Evolutionary conservation across 2,888 invertebrate genomes (phyloP), one percentile per base, ranked within the genome.

Genomic region (Agriopis marginaria): DNA sequence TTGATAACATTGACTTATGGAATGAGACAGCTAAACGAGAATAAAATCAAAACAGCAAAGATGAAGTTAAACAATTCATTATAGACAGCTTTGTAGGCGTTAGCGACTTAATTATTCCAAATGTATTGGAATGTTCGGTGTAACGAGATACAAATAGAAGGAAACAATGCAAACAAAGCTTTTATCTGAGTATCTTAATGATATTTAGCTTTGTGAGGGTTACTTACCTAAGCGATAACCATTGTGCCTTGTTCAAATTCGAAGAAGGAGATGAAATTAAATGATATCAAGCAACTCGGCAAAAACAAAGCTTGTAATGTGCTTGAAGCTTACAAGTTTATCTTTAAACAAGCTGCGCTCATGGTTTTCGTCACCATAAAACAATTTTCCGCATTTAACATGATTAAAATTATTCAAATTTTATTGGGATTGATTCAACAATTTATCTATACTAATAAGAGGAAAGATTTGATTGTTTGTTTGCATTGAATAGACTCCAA

Each of bases 251-350:
- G 69, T 65, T 66, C 54, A 42, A 61, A 68, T 61, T 59, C 54
- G 66, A 65, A 66, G 44, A 65, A 40, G 45, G 49, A 64, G 71
- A 74, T 74, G 58, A 70, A 74, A 71, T 70, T 62, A 63, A 68
- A 71, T 67, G 71, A 73, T 71, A 73, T 71, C 61, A 68, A n/a
- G 42, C 32, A 61, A 63, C 64, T 44, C 23, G 44, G 63, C 49
- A 40, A 56, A 64, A 68, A 61, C 65, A 69, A 64, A 7, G 23
- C 7, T 50, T 49, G 14, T 32, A 32, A 32, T 32, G 3, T 32
- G 32, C 32, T 32, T 32, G 32, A 7, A 47, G n/a, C 47, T 47
- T 12, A 12, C 45, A 45, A 45, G 42, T 42, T 42, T 42, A 42
- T 42, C n/a, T n/a, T 42, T 42, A 42, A 42, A 42, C 8, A 9